These are phyloP conservation scores for Epirrita christyi DNA, from an alignment of 2,888 invertebrate genomes.

Conservation along the genomic window DNA sequence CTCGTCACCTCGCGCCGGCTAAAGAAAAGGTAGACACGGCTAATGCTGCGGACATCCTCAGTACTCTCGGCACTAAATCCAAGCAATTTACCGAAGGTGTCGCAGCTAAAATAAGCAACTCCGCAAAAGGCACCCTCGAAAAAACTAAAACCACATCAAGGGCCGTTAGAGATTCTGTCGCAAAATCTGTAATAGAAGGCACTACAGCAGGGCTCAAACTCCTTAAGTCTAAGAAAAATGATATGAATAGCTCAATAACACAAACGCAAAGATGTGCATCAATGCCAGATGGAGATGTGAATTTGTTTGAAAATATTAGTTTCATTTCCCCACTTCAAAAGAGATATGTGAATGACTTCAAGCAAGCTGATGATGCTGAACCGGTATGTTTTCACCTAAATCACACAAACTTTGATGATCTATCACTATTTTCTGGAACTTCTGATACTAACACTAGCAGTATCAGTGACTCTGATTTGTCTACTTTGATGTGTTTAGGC, in stretches of 20 bases:
- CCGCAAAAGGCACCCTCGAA: slow-evolving; percentile 76
- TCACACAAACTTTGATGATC: slow-evolving; percentile 63
- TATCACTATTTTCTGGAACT: slow-evolving; percentile 69
- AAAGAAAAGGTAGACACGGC: slow-evolving; percentile 53
- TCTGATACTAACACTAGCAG: slow-evolving; percentile 70
- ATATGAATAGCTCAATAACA: slow-evolving; percentile 42
- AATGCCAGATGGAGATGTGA: slow-evolving; percentile 82
- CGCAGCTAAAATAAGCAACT: slow-evolving; percentile 76
- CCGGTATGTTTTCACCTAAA: slow-evolving; percentile 59
- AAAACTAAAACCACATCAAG: slow-evolving; percentile 77
- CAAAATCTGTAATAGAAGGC: slow-evolving; percentile 86
- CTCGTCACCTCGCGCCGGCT: slow-evolving; percentile 68
- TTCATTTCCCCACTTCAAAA: slow-evolving; percentile 86
- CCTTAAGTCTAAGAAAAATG: slow-evolving; percentile 59
- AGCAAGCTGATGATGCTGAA: slow-evolving; percentile 33
- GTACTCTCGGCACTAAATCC: slow-evolving; percentile 81
- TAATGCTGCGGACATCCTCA: slow-evolving; percentile 52
- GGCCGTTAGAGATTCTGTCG: slow-evolving; percentile 80
- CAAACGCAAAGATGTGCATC: slow-evolving; percentile 79
- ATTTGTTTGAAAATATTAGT: slow-evolving; percentile 87
- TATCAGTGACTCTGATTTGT: slow-evolving; percentile 64
- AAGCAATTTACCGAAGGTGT: slow-evolving; percentile 85
- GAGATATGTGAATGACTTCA: slow-evolving; percentile 53
- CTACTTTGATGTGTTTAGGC: slow-evolving; percentile 51
- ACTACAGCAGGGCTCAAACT: slow-evolving; percentile 84